Evolutionary conservation across 2,797 vertebrate genomes (phyloP), one percentile per base, ranked within the genome.

Genomic region (Otolemur crassicaudatus): DNA sequence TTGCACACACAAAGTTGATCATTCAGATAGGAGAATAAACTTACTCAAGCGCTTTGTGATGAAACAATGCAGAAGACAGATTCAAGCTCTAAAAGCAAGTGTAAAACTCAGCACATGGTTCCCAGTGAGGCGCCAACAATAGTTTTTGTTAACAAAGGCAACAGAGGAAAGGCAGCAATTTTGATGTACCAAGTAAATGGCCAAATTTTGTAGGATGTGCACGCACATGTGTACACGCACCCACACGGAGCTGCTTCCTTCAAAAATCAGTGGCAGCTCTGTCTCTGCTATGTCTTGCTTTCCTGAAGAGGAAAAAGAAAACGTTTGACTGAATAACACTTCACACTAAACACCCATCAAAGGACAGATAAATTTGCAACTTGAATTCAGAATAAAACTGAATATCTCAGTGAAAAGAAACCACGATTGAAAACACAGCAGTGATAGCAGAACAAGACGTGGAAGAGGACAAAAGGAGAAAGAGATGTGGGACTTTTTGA

Each of bases 1-100:
- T 80, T 8, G 4, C 69, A 86, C 75, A 89, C 7, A 73, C 19
- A 40, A 92, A 88, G 70, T 56, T 89, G 53, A 87, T 94, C 46
- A 72, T 94, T 91, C 61, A 83, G 34, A 72, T 77, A 81, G 77
- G 34, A 89, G 65, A 96, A 86, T 79, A 80, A 91, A 82, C 73
- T 87, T 76, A 49, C 65, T 90, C 13, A 96, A 70, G 27, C 60
- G 61, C 85, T 96, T 92, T 87, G 75, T 92, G 85, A 96, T 89
- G 23, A 90, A 86, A 92, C 43, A 95, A 92, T 87, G 40, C n/a
- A 31, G 65, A 75, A 37, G 81, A 87, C 22, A 82, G 53, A 89
- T 67, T 84, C 46, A 29, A 94, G 61, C 53, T 27, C 86, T 77
- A 76, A 89, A 86, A 91, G n/a, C 84, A 76, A 95, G 31, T 69